Evolutionary conservation across 2,888 invertebrate species (phyloP), one percentile per base, ranked within the genome.

Genomic region (Argynnis bischoffii): DNA sequence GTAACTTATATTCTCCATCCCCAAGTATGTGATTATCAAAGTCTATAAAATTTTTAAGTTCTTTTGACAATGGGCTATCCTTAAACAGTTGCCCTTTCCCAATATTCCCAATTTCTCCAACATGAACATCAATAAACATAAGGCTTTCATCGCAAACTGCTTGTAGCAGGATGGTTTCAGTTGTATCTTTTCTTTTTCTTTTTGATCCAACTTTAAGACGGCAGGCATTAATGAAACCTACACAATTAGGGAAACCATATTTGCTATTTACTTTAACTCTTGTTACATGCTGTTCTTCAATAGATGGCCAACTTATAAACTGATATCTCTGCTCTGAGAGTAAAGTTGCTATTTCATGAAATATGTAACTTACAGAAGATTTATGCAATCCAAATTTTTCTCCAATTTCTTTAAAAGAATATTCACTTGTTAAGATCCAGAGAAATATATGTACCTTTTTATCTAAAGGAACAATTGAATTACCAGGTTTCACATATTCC

Each of bases 1-100:
- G 78, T 54, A 92, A 77, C 74, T 84, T 91, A 75, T 91, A 92
- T 63, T 89, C 85, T 46, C 86, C 81, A 74, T 88, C 87, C 16
- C 90, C 92, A 61, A 92, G 76, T 69, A 92, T 84, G 71, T 92
- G 92, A 75, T 89, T 90, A 67, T 92, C 90, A 80, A 89, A 88
- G 70, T 87, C 85, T 47, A 92, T 76, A 76, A 84, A 86, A 65
- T 87, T 89, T 73, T 84, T 85, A 48, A 92, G 76, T 67, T 89
- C 86, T 51, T 81, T 79, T 50, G 83, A 75, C 50, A 92, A 69
- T 59, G 77, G 72, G 57, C 92, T 92, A 21, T 88, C 87, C 78
- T 84, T 88, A 67, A 85, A 91, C 5, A 92, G 80, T 78, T 80
- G 87, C 63, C 72, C 81, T 78, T 92, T 92, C 65, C 81, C 84